Evolutionary conservation across 2,888 invertebrate genomes (phyloP).

Genomic region (Halictus ligatus): DNA sequence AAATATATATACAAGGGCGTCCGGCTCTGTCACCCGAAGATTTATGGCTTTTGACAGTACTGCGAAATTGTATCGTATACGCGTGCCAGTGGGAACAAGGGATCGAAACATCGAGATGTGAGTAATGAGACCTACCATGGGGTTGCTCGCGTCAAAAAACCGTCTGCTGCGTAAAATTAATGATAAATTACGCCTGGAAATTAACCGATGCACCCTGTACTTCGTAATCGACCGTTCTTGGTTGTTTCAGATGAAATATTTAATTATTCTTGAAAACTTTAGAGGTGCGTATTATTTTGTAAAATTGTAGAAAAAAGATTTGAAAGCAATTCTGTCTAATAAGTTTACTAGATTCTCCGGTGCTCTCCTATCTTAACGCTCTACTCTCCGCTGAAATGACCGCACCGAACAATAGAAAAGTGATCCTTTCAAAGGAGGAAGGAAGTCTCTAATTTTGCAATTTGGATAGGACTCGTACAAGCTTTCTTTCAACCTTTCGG

Average conservation of each 20-base stretch:
- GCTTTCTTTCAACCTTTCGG: neutral
- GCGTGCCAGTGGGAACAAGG: neutral
- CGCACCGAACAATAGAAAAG: neutral
- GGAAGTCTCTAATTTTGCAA: neutral
- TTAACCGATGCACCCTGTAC: neutral
- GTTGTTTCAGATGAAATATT: neutral
- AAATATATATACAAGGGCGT: conserved; percentile 43
- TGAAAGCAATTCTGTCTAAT: neutral
- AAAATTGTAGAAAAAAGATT: neutral
- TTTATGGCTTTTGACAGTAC: conserved; percentile 28
- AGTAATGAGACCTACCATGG: neutral
- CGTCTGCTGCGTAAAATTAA: neutral
- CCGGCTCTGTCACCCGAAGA: conserved; percentile 2
- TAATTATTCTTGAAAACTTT: neutral
- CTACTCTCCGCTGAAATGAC: neutral
- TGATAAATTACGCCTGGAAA: neutral
- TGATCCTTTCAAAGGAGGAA: neutral
- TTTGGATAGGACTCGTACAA: neutral
- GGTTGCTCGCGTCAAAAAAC: neutral
- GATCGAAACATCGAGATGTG: neutral
- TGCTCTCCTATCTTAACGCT: neutral
- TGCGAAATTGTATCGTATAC: neutral
- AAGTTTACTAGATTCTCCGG: neutral
- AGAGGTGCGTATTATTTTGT: too few species aligned
- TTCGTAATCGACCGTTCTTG: neutral